These are phyloP conservation scores for Lithodes maja DNA, from an alignment of 2,888 invertebrate species.

Conservation along the genomic window DNA sequence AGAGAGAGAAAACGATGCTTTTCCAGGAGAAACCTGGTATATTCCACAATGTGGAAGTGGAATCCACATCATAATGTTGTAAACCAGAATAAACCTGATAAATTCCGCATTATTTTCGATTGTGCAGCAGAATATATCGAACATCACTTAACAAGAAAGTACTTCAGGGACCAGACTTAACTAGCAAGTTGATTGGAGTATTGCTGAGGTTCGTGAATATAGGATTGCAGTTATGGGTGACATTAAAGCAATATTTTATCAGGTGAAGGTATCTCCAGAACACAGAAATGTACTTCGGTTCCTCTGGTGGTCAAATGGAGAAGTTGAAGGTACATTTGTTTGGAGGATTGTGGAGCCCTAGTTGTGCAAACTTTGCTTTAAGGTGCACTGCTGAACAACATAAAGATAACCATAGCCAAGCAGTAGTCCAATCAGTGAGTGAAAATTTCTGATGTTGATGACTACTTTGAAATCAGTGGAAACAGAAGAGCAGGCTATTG, in stretches of 20 bases:
- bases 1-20: background rate
- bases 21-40: background rate
- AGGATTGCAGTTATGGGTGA: background rate
- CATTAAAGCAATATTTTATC: conserved; percentile 38
- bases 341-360: background rate
- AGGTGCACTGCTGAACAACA: background rate
- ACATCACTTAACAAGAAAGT: conserved; percentile 15
- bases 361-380: conserved; percentile 11
- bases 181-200: conserved; percentile 13
- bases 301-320: conserved; percentile 16
- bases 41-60: background rate
- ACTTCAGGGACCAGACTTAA: conserved; percentile 25
- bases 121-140: background rate
- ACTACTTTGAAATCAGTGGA: background rate
- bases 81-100: conserved; percentile 18
- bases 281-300: conserved; percentile 13
- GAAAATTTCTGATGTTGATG: conserved; percentile 30
- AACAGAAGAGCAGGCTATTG: too few relatives aligned
- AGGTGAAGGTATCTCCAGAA: conserved; percentile 21
- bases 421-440: background rate
- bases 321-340: conserved; percentile 31
- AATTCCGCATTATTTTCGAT: conserved; percentile 17
- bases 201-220: conserved; percentile 3
- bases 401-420: background rate
- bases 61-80: conserved; percentile 8